A percentile compares a stretch with the other conserved stretches of the same genome.
These are phyloP conservation scores for Polypedilum vanderplanki DNA, from an alignment of 1,140 invertebrate genomes.

Conservation along the genomic window DNA sequence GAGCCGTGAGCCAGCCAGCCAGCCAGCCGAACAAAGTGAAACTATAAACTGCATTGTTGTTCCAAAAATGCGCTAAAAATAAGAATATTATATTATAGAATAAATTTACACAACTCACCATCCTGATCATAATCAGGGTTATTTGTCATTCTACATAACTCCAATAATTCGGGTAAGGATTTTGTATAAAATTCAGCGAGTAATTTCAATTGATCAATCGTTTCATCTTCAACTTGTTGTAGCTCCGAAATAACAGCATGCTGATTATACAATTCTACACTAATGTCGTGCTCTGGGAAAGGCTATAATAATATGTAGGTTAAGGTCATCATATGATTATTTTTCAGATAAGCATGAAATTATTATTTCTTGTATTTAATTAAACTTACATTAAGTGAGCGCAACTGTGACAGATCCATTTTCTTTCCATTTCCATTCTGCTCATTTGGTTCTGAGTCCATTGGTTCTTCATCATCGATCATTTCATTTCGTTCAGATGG, in stretches of 20 bases:
- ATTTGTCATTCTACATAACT: slow-evolving; percentile 73
- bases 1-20: no score
- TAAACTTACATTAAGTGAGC: slow-evolving; percentile 72
- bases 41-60: no score
- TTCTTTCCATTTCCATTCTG: slow-evolving; percentile 41
- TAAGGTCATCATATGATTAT: not conserved
- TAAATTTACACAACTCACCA: no score
- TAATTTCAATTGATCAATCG: slow-evolving; percentile 86
- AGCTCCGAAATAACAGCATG: slow-evolving; percentile 92
- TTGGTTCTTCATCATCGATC: slow-evolving; percentile 42
- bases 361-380: not conserved
- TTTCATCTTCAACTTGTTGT: slow-evolving; percentile 88
- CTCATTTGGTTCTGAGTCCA: slow-evolving; percentile 42
- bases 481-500: slow-evolving; percentile 48
- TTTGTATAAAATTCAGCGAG: slow-evolving; percentile 66
- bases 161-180: slow-evolving; percentile 63
- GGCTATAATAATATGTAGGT: slow-evolving; percentile 29
- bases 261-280: slow-evolving; percentile 87
- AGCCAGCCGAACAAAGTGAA: no score
- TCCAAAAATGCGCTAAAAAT: no score
- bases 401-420: slow-evolving; percentile 71
- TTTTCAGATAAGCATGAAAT: slow-evolving; percentile 3
- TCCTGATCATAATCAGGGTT: slow-evolving; percentile 97
- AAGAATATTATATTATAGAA: no score
- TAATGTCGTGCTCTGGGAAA: slow-evolving; percentile 77